These are phyloP conservation scores for Anorthoa munda DNA, from an alignment of 2,888 invertebrate species.

Conservation along the genomic window DNA sequence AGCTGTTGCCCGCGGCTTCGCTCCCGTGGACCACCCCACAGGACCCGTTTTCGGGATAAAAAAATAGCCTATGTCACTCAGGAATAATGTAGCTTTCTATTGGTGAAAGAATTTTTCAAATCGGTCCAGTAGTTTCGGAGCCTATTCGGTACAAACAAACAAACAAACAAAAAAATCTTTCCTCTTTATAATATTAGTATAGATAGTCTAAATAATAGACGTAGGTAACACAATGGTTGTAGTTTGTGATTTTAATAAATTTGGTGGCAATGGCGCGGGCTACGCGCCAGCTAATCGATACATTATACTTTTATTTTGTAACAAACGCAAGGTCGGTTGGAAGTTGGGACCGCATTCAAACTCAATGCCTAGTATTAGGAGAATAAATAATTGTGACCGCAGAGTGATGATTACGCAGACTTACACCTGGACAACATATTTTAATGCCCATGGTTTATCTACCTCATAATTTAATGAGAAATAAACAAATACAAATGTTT, in stretches of 20 bases:
- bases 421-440: conserved; percentile 5
- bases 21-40: too few species aligned
- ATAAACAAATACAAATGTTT: conserved; percentile 8
- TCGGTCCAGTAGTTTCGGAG: too few species aligned
- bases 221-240: conserved; percentile 28
- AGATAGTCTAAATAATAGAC: conserved; percentile 44
- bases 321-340: conserved; percentile 70
- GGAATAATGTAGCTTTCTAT: too few species aligned
- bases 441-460: background rate
- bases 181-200: too few species aligned
- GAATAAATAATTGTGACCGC: conserved; percentile 30
- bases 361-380: conserved; percentile 41
- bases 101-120: too few species aligned
- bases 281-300: conserved; percentile 76
- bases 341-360: conserved; percentile 60
- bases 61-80: too few species aligned
- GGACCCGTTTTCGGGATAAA: too few species aligned
- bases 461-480: background rate
- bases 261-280: conserved; percentile 69
- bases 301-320: conserved; percentile 70
- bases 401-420: conserved; percentile 9
- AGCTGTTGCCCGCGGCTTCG: too few species aligned
- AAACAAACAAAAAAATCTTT: too few species aligned
- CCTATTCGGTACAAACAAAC: too few species aligned
- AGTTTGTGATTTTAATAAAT: conserved; percentile 66